phyloP scores from a whole-genome alignment of 2,113 vertebrate genomes.

The Microcebus ravelobensis region DNA sequence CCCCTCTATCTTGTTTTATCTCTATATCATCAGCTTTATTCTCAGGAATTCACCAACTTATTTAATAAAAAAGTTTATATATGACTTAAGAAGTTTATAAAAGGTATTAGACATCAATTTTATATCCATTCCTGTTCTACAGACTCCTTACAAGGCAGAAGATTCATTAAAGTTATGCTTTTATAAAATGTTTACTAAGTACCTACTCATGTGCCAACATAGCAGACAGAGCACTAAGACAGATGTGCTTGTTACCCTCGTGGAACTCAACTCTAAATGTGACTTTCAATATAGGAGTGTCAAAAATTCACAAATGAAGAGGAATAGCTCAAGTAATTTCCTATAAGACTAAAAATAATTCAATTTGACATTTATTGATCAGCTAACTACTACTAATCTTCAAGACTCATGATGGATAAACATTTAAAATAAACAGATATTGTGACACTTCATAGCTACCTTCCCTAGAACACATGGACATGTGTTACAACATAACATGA shows the following conservation, averaged over 20 bases:
- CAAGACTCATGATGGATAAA: not conserved
- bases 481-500: not conserved
- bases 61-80: not conserved
- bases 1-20: not conserved
- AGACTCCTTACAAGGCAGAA: not conserved
- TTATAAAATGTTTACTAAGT: not conserved
- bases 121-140: not conserved
- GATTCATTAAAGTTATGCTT: not conserved
- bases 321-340: not conserved
- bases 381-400: not conserved
- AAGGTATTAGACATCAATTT: not conserved
- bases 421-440: not conserved
- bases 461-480: not conserved
- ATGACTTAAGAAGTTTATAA: not conserved
- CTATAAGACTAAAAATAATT: not conserved
- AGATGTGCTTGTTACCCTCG: not conserved
- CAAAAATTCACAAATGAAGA: not conserved
- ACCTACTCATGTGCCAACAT: not conserved
- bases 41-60: not conserved
- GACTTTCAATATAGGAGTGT: not conserved
- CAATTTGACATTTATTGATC: not conserved
- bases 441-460: not conserved
- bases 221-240: not conserved
- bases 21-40: not conserved
- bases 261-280: not conserved